phyloP scores from a whole-genome alignment of 2,888 invertebrate genomes.

The Lepas anatifera region DNA sequence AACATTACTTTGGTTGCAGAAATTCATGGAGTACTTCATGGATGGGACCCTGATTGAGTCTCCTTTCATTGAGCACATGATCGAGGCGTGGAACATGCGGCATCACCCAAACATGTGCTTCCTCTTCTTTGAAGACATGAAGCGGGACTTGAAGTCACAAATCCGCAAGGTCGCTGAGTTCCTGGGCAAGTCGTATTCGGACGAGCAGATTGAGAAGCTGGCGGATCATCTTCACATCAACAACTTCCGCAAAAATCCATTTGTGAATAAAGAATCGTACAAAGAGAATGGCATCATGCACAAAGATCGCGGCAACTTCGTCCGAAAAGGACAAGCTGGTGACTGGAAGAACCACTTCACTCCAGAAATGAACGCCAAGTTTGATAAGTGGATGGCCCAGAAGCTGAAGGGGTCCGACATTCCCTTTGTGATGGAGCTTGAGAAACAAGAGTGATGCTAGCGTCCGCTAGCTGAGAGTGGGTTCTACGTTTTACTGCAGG shows the following conservation, averaged over 20 bases:
- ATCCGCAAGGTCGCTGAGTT: slow-evolving; percentile 26
- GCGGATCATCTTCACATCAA: slow-evolving; percentile 19
- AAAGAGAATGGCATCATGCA: background rate
- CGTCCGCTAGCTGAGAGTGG: no score
- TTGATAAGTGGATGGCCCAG: no score
- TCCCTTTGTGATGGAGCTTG: no score
- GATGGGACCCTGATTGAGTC: slow-evolving; percentile 34
- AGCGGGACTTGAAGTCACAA: slow-evolving; percentile 25
- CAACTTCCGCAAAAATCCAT: slow-evolving; percentile 21
- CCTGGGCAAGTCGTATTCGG: slow-evolving; percentile 21
- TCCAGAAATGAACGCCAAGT: no score
- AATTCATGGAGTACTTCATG: slow-evolving; percentile 34
- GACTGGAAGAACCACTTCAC: no score
- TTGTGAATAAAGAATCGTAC: slow-evolving; percentile 21
- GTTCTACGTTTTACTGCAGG: no score
- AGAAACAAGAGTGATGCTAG: no score
- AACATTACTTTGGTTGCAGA: background rate
- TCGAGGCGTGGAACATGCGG: slow-evolving; percentile 31
- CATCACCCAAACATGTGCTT: slow-evolving; percentile 31
- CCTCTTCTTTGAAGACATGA: slow-evolving; percentile 35
- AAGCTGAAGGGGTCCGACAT: no score
- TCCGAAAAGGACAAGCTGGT: no score
- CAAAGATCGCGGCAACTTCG: background rate
- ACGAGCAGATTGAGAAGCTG: slow-evolving; percentile 16
- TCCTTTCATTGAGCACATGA: slow-evolving; percentile 35